Percentiles rank a stretch among this genome's conserved stretches.
phyloP scores from a whole-genome alignment of 1,140 invertebrate species.

The Pachypeltis micranthus region DNA sequence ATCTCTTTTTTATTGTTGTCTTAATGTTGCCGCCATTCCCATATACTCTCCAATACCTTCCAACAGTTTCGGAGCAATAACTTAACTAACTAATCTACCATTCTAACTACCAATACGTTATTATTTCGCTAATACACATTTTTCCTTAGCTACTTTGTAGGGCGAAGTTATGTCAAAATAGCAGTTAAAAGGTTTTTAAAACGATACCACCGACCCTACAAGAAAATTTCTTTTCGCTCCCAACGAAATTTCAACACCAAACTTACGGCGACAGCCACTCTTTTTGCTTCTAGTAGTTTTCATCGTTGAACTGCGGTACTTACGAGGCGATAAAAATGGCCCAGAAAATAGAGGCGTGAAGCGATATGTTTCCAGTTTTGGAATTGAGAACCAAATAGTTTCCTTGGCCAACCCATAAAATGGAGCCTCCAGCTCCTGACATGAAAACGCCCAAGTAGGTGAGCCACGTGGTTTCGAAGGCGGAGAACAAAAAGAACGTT shows the following conservation, averaged over 20 bases:
- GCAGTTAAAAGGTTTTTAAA: too few species aligned
- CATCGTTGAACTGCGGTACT: conserved; percentile 21
- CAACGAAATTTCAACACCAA: neutral
- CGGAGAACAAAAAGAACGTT: conserved; percentile 66
- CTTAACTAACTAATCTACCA: too few species aligned
- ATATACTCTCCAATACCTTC: too few species aligned
- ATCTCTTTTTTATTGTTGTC: too few species aligned
- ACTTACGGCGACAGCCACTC: neutral
- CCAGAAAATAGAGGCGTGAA: conserved; percentile 93
- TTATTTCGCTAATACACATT: too few species aligned
- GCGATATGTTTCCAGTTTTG: conserved; percentile 67
- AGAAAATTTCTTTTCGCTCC: neutral
- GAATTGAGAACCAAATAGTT: conserved; percentile 88
- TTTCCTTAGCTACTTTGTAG: too few species aligned
- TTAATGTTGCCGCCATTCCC: too few species aligned
- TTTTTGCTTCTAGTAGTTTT: neutral
- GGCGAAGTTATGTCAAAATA: neutral
- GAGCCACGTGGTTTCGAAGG: conserved; percentile 67
- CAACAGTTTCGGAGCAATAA: too few species aligned
- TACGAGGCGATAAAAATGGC: conserved; percentile 81
- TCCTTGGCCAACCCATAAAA: conserved; percentile 85
- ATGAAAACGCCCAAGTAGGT: conserved; percentile 76
- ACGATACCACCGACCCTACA: neutral
- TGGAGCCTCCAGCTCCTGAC: conserved; percentile 80
- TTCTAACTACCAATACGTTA: too few species aligned